Conservation (phyloP, 2,113 vertebrate species). For the Mesoclemmys tuberculata region DNA sequence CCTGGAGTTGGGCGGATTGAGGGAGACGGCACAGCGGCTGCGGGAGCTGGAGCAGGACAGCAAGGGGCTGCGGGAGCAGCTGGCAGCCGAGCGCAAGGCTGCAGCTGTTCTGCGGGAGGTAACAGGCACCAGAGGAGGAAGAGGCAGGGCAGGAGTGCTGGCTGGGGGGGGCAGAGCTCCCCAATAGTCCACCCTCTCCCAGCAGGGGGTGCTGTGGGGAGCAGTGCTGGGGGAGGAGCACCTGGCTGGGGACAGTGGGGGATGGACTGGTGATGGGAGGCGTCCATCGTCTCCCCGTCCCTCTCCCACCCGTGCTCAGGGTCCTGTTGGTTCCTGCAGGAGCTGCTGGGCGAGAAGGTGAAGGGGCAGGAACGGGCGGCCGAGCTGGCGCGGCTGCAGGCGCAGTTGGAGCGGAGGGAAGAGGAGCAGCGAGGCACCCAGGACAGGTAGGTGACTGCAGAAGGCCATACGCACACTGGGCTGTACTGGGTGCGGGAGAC, state of each 20-base stretch:
- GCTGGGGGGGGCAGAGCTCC: neutral
- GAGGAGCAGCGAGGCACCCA: neutral
- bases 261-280: neutral
- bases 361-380: constrained; percentile 34
- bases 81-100: constrained; percentile 62
- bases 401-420: constrained; percentile 56
- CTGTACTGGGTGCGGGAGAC: too few species aligned
- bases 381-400: constrained; percentile 56
- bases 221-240: too few species aligned
- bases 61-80: constrained; percentile 66
- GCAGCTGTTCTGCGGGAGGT: constrained; percentile 78
- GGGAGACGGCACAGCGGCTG: constrained; percentile 78
- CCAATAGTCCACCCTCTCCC: fast-evolving
- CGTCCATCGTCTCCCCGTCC: too few species aligned
- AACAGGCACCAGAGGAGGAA: neutral
- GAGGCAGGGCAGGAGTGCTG: neutral
- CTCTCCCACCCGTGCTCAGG: neutral
- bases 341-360: constrained; percentile 63
- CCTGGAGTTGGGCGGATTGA: constrained; percentile 77
- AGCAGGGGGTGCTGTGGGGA: neutral
- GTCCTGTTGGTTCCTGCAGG: neutral
- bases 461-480: neutral
- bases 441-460: neutral
- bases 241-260: neutral
- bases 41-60: constrained; percentile 75